Percentiles rank a stretch among this genome's conserved stretches.
These are phyloP conservation scores for Micromesistius poutassou DNA, from an alignment of 2,797 vertebrate genomes.

Conservation along the genomic window DNA sequence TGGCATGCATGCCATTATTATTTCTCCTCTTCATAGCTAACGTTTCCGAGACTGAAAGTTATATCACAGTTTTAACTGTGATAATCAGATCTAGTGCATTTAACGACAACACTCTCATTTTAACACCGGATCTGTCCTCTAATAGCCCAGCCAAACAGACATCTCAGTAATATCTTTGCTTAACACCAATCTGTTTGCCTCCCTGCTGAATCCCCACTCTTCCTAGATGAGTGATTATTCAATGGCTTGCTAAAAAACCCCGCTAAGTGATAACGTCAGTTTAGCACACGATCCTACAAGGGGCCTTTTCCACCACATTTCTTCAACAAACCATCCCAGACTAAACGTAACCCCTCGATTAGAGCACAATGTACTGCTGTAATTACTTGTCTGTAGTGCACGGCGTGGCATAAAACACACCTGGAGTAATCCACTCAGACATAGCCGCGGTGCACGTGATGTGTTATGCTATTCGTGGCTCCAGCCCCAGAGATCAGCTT, in stretches of 20 bases:
- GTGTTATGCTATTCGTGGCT: slow-evolving; percentile 5
- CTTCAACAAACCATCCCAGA: slow-evolving; percentile 10
- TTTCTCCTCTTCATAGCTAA: background rate
- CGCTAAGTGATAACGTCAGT: slow-evolving; percentile 13
- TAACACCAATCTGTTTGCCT: background rate
- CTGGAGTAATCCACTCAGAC: slow-evolving; percentile 10
- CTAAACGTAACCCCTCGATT: slow-evolving; percentile 31
- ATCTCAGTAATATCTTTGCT: background rate
- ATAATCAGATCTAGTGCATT: background rate
- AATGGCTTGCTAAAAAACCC: background rate
- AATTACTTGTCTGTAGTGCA: background rate
- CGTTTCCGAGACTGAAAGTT: background rate
- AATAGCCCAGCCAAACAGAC: background rate
- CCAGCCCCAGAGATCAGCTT: background rate
- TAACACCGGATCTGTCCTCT: background rate
- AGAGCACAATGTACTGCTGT: slow-evolving; percentile 23
- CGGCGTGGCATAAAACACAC: slow-evolving; percentile 16
- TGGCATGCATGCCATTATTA: background rate
- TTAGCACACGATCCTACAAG: slow-evolving; percentile 8
- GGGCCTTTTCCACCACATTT: background rate
- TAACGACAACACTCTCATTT: background rate
- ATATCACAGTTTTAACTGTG: background rate
- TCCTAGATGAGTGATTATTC: background rate
- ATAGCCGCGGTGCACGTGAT: background rate
- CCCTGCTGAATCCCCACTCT: background rate